These are phyloP conservation scores for Physocephala rufipes DNA, from an alignment of 2,888 invertebrate genomes.

Conservation along the genomic window DNA sequence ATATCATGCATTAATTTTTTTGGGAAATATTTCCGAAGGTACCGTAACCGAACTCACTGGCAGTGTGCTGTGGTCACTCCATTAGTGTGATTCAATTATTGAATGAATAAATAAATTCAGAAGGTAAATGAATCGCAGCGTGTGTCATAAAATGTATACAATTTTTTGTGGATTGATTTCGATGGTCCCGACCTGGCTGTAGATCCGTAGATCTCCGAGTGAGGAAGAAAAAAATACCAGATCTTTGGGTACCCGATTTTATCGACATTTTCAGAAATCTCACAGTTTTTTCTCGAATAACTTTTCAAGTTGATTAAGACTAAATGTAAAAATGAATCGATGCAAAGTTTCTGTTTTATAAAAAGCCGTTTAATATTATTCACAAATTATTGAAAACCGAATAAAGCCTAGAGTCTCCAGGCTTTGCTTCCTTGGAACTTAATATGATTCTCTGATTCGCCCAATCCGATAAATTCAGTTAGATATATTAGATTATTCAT, in stretches of 20 bases:
- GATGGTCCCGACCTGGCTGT: neutral
- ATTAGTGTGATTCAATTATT: neutral
- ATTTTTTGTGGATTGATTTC: neutral
- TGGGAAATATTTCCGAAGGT: neutral
- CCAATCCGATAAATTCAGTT: too few species aligned
- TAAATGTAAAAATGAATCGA: neutral
- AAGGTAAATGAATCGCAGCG: slow-evolving; percentile 38
- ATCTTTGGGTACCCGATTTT: neutral
- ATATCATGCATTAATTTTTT: neutral
- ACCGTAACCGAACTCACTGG: too few species aligned
- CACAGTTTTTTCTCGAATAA: neutral
- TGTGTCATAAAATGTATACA: slow-evolving; percentile 32
- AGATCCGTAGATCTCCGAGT: neutral
- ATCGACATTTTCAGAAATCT: neutral
- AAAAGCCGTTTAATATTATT: too few species aligned
- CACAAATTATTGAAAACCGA: too few species aligned
- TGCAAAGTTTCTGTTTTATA: too few species aligned
- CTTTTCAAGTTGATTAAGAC: neutral
- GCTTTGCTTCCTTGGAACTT: too few species aligned
- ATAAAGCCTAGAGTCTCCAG: too few species aligned
- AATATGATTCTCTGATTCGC: too few species aligned
- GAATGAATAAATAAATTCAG: neutral
- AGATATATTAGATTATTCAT: too few species aligned
- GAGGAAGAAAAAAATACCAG: neutral
- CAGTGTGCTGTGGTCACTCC: slow-evolving; percentile 29